Conservation (phyloP, 2,113 vertebrate genomes). For the Panthera leo region DNA sequence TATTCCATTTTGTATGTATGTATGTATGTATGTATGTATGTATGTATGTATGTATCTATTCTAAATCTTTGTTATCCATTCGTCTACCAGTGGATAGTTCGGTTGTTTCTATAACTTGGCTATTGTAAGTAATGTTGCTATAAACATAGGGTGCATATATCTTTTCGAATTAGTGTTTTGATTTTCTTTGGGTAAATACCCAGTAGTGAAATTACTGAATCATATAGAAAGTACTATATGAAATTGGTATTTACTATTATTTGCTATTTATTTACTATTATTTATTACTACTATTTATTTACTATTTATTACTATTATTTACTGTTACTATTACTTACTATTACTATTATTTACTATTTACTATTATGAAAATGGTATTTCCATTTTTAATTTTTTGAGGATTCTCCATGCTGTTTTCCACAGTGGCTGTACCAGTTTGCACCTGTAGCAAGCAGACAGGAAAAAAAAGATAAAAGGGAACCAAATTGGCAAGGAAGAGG, state of each 20-base stretch:
- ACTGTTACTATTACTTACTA: too few relatives aligned
- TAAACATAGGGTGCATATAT: neutral
- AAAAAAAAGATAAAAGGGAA: neutral
- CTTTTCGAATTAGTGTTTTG: neutral
- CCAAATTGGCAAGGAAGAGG: neutral
- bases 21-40: too few relatives aligned
- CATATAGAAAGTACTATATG: too few relatives aligned
- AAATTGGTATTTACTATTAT: too few relatives aligned
- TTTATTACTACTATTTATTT: too few relatives aligned
- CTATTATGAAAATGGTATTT: neutral
- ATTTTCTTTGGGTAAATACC: neutral
- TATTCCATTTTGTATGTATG: too few relatives aligned
- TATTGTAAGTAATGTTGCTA: neutral
- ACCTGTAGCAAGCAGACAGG: neutral
- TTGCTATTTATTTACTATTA: too few relatives aligned
- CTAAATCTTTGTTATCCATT: neutral
- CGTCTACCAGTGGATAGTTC: neutral
- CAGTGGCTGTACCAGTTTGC: neutral
- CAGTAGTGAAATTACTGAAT: neutral
- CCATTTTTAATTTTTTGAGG: neutral
- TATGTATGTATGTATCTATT: rapidly evolving
- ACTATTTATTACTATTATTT: too few relatives aligned
- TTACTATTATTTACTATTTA: too few relatives aligned
- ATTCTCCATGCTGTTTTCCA: neutral
- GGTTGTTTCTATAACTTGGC: neutral